These are phyloP conservation scores for Steinernema khuongi DNA, from an alignment of 1,140 invertebrate species.

Conservation along the genomic window DNA sequence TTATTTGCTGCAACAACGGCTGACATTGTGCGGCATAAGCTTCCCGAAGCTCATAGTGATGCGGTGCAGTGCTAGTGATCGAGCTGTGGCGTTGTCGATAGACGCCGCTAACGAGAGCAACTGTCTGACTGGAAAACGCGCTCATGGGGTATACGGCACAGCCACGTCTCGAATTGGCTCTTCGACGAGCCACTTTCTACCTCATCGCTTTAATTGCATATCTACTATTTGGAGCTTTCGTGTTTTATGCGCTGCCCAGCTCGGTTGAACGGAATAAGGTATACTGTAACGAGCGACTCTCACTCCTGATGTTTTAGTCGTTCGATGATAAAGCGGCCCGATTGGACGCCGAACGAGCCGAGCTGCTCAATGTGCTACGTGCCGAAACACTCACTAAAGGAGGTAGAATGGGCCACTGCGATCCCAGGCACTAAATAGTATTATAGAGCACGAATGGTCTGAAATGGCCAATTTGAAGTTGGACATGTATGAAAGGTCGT, in stretches of 20 bases:
- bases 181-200: neutral
- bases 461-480: neutral
- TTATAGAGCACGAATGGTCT: slow-evolving; percentile 4
- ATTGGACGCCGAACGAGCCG: neutral
- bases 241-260: neutral
- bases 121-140: neutral
- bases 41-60: neutral
- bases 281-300: neutral
- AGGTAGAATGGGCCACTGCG: neutral
- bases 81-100: neutral
- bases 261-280: neutral
- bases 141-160: slow-evolving; percentile 7
- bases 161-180: slow-evolving; percentile 5
- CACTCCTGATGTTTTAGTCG: neutral
- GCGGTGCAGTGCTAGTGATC: neutral
- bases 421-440: neutral
- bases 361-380: slow-evolving; percentile 9
- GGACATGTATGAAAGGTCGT: slow-evolving; percentile 1
- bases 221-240: neutral
- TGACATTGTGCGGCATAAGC: slow-evolving; percentile 3
- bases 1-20: slow-evolving; percentile 9
- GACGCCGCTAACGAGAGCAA: neutral
- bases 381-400: slow-evolving; percentile 6
- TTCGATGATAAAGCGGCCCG: neutral
- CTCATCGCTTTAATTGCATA: neutral